Evolutionary conservation across 2,888 invertebrate genomes (phyloP).

Genomic region (Omphaloscelis lunosa): DNA sequence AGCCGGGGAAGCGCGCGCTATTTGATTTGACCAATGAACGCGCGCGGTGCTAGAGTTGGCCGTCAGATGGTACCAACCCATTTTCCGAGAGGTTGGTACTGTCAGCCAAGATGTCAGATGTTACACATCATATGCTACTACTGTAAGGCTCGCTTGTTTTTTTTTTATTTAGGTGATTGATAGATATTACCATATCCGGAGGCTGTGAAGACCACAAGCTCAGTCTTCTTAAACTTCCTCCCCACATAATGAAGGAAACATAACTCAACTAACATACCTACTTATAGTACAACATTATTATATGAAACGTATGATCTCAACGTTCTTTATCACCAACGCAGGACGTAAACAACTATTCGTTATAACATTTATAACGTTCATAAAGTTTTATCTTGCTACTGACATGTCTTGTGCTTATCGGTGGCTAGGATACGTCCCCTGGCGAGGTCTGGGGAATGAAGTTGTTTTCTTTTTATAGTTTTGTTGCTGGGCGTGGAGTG

Average conservation of each 20-base stretch:
- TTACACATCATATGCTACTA: too few species aligned
- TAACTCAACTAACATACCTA: slow-evolving; percentile 10
- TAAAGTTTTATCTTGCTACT: slow-evolving; percentile 53
- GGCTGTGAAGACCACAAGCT: background rate
- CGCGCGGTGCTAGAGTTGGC: too few species aligned
- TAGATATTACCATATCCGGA: background rate
- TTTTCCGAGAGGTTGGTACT: too few species aligned
- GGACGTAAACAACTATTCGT: slow-evolving; percentile 53
- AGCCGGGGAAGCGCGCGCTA: too few species aligned
- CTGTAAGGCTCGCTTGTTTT: too few species aligned
- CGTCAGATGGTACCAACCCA: too few species aligned
- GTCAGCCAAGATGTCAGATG: too few species aligned
- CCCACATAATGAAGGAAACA: slow-evolving; percentile 21
- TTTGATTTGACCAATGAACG: too few species aligned
- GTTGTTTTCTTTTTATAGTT: slow-evolving; percentile 1
- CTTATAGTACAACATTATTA: slow-evolving; percentile 5
- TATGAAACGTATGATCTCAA: slow-evolving; percentile 53
- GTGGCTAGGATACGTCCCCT: slow-evolving; percentile 29
- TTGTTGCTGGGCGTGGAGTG: background rate
- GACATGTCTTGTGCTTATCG: slow-evolving; percentile 58
- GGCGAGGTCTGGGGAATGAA: slow-evolving; percentile 12
- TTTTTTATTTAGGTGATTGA: too few species aligned
- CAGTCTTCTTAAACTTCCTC: background rate
- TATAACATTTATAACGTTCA: slow-evolving; percentile 49
- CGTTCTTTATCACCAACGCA: slow-evolving; percentile 34